Percentiles rank a stretch among this genome's conserved stretches.
phyloP scores from a whole-genome alignment of 1,140 invertebrate species.

The Magallana angulata region DNA sequence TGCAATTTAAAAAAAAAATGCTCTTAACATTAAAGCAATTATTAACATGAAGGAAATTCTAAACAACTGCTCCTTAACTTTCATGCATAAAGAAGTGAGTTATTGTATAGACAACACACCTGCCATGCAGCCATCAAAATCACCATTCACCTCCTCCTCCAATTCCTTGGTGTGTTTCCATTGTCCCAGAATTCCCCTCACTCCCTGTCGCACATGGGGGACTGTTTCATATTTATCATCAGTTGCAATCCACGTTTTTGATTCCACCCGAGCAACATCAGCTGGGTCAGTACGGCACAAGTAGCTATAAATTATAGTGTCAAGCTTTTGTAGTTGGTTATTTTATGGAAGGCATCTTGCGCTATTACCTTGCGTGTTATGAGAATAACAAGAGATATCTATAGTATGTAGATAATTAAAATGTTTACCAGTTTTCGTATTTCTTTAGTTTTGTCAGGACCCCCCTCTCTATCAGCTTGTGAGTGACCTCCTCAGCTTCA shows the following conservation, averaged over 20 bases:
- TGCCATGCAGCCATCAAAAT: slow-evolving; percentile 97
- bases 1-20: too few species aligned
- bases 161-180: slow-evolving; percentile 94
- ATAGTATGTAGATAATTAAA: background rate
- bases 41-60: too few species aligned
- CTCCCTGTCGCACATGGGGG: slow-evolving; percentile 82
- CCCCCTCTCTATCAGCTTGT: slow-evolving; percentile 81
- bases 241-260: slow-evolving; percentile 96
- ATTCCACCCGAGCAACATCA: slow-evolving; percentile 98
- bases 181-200: slow-evolving; percentile 87
- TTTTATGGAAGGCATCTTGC: slow-evolving; percentile 86
- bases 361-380: slow-evolving; percentile 74
- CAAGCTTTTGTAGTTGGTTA: slow-evolving; percentile 95
- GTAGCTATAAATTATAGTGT: slow-evolving; percentile 86
- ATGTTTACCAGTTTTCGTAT: slow-evolving; percentile 93
- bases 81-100: too few species aligned
- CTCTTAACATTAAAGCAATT: too few species aligned
- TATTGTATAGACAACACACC: slow-evolving; percentile 80
- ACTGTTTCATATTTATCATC: slow-evolving; percentile 89
- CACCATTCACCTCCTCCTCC: slow-evolving; percentile 88
- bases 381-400: too few species aligned
- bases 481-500: slow-evolving; percentile 86
- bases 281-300: slow-evolving; percentile 96
- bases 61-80: too few species aligned
- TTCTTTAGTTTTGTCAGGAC: slow-evolving; percentile 88